Conservation (phyloP, 2,888 invertebrate genomes). For the Anarsia innoxiella region DNA sequence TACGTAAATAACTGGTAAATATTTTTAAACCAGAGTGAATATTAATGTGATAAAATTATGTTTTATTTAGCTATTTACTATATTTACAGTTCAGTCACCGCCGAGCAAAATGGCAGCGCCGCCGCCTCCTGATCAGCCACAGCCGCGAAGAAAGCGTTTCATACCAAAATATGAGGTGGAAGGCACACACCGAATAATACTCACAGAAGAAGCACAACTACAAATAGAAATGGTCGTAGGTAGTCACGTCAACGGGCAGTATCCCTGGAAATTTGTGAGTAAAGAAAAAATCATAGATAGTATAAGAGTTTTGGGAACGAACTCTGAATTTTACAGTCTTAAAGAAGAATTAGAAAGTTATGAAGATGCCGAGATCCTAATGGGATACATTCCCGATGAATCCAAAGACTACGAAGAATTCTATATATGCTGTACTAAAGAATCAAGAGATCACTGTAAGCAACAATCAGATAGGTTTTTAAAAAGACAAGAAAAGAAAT, state of each 20-base stretch:
- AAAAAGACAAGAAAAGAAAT: slow-evolving; percentile 72
- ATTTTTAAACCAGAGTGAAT: no score
- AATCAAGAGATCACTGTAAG: slow-evolving; percentile 71
- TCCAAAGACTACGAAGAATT: slow-evolving; percentile 79
- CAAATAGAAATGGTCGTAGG: slow-evolving; percentile 80
- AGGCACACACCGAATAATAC: slow-evolving; percentile 69
- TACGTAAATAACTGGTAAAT: no score
- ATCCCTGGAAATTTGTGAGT: slow-evolving; percentile 81
- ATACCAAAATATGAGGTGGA: slow-evolving; percentile 70
- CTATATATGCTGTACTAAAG: slow-evolving; percentile 77
- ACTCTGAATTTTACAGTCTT: slow-evolving; percentile 57
- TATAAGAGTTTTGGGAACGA: slow-evolving; percentile 73
- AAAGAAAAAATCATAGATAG: slow-evolving; percentile 78
- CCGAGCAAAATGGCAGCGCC: slow-evolving; percentile 29
- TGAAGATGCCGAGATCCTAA: slow-evolving; percentile 60
- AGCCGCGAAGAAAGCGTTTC: slow-evolving; percentile 56
- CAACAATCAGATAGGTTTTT: slow-evolving; percentile 69
- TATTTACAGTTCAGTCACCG: slow-evolving; percentile 32
- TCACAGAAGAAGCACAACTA: slow-evolving; percentile 76
- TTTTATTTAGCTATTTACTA: neutral
- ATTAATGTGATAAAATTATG: neutral
- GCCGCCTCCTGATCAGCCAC: slow-evolving; percentile 24
- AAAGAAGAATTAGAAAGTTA: slow-evolving; percentile 52
- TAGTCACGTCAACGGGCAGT: slow-evolving; percentile 80
- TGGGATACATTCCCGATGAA: slow-evolving; percentile 81